Evolutionary conservation across 2,888 invertebrate genomes (phyloP).

Genomic region (Agriopis marginaria): DNA sequence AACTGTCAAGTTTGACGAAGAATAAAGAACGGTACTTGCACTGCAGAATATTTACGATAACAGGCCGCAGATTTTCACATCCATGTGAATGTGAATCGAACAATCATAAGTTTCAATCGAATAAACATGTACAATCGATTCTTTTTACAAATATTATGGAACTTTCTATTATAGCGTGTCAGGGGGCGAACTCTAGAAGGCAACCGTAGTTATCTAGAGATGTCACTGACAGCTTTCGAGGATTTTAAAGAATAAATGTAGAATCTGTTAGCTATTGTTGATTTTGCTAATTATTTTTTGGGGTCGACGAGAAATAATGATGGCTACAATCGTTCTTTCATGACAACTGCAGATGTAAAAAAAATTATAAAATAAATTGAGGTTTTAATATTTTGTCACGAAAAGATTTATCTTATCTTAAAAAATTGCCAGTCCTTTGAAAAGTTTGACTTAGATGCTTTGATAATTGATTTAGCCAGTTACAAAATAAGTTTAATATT

Average conservation of each 20-base stretch:
- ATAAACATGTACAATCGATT: not conserved
- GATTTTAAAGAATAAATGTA: slow-evolving; percentile 35
- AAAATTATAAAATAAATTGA: not conserved
- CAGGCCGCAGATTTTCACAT: no score
- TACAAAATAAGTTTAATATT: no score
- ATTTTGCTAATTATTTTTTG: slow-evolving; percentile 44
- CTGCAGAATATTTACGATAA: no score
- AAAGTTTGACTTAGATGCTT: no score
- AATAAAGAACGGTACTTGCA: no score
- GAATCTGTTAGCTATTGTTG: slow-evolving; percentile 43
- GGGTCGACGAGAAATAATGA: slow-evolving; percentile 38
- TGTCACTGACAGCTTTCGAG: slow-evolving; percentile 50
- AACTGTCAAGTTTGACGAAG: no score
- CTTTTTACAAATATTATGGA: not conserved
- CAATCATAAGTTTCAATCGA: slow-evolving; percentile 3
- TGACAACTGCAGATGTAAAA: slow-evolving; percentile 33
- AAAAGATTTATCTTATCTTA: no score
- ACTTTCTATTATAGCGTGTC: not conserved
- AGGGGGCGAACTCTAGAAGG: slow-evolving; percentile 9
- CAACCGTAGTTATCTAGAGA: slow-evolving; percentile 49
- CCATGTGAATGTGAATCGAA: not conserved
- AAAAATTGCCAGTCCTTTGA: no score
- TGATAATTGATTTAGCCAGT: no score
- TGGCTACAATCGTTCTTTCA: slow-evolving; percentile 17
- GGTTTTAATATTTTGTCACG: not conserved